These are phyloP conservation scores for Rhingia campestris DNA, from an alignment of 2,888 invertebrate genomes.

Conservation along the genomic window DNA sequence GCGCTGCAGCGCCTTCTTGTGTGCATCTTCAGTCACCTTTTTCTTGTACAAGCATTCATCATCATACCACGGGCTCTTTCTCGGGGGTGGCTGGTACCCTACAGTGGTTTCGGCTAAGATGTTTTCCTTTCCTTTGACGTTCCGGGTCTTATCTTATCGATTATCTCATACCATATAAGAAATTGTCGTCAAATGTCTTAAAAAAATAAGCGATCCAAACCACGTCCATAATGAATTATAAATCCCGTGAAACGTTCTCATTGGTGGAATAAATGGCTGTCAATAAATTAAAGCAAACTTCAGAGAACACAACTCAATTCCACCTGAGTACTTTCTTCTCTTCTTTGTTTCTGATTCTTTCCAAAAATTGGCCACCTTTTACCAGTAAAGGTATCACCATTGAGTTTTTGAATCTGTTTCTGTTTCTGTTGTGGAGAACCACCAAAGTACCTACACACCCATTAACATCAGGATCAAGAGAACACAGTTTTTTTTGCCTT, in stretches of 20 bases:
- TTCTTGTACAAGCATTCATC: no score
- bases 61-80: no score
- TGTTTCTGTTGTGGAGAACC: background rate
- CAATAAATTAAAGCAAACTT: slow-evolving; percentile 45
- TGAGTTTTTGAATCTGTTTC: slow-evolving; percentile 40
- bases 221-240: slow-evolving; percentile 35
- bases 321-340: slow-evolving; percentile 16
- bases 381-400: slow-evolving; percentile 44
- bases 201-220: background rate
- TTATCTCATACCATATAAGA: no score
- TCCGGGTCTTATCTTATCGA: no score
- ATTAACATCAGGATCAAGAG: slow-evolving; percentile 42
- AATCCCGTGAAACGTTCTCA: slow-evolving; percentile 33
- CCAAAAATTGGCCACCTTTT: background rate
- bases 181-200: no score
- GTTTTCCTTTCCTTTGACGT: no score
- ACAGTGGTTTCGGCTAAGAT: no score
- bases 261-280: slow-evolving; percentile 14
- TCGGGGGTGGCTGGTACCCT: no score
- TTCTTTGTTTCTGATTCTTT: background rate
- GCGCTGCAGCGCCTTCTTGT: no score
- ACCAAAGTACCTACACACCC: slow-evolving; percentile 12
- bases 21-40: no score
- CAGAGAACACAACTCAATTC: slow-evolving; percentile 41
- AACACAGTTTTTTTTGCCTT: slow-evolving; percentile 8